phyloP scores from a whole-genome alignment of 1,140 invertebrate species.

The Sycophila sp. region DNA sequence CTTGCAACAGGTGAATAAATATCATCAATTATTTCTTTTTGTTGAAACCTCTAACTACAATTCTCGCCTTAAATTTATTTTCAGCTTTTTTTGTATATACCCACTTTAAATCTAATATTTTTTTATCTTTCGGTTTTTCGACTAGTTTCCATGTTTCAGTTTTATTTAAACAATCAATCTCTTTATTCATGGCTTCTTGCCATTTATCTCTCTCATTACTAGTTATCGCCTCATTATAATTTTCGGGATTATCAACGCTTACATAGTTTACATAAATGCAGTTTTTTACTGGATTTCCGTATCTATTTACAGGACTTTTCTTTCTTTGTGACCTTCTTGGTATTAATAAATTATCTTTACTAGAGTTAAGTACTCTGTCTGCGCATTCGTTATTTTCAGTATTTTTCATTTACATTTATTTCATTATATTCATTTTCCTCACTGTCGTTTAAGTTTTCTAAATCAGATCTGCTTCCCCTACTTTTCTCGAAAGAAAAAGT shows the following conservation, averaged over 20 bases:
- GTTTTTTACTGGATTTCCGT: background rate
- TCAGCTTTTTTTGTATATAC: constrained; percentile 41
- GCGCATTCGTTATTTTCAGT: too few relatives aligned
- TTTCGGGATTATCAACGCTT: background rate
- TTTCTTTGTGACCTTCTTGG: constrained; percentile 22
- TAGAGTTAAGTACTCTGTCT: too few relatives aligned
- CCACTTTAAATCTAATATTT: constrained; percentile 39
- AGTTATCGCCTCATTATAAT: constrained; percentile 18
- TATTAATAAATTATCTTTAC: background rate
- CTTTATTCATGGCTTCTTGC: constrained; percentile 27
- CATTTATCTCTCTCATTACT: constrained; percentile 5
- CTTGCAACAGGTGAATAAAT: constrained; percentile 42
- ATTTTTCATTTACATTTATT: background rate
- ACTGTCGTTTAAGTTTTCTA: too few relatives aligned
- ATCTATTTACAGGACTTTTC: constrained; percentile 4
- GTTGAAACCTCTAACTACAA: constrained; percentile 42
- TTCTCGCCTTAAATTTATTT: constrained; percentile 41
- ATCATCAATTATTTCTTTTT: constrained; percentile 34
- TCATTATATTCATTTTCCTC: background rate
- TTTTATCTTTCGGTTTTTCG: constrained; percentile 33
- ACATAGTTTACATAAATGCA: constrained; percentile 24
- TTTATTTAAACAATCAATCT: constrained; percentile 30
- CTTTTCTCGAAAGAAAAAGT: too few relatives aligned
- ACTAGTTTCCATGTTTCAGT: constrained; percentile 44
- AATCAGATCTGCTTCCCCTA: too few relatives aligned